These are phyloP conservation scores for Drosophila hamatofila DNA, from an alignment of 2,888 invertebrate genomes.

Conservation along the genomic window DNA sequence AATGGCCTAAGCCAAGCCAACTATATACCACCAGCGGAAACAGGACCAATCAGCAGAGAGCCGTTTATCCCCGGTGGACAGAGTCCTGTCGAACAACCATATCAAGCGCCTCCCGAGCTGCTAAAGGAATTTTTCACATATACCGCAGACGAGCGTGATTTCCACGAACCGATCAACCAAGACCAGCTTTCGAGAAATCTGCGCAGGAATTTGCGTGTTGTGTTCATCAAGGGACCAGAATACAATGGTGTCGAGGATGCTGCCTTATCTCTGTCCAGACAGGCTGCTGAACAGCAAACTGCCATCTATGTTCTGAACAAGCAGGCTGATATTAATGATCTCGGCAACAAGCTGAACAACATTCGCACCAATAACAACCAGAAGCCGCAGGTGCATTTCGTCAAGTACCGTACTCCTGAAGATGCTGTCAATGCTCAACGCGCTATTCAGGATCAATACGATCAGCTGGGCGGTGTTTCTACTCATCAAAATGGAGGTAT, in stretches of 20 bases:
- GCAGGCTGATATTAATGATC: slow-evolving; percentile 76
- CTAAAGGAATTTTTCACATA: slow-evolving; percentile 82
- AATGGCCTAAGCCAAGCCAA: slow-evolving; percentile 37
- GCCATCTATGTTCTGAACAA: slow-evolving; percentile 82
- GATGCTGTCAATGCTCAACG: slow-evolving; percentile 82
- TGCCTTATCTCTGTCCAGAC: slow-evolving; percentile 73
- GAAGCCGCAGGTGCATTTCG: slow-evolving; percentile 83
- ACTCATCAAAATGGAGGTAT: slow-evolving; percentile 75
- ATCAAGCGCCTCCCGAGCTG: slow-evolving; percentile 62
- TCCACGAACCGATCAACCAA: slow-evolving; percentile 61
- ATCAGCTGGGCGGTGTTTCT: slow-evolving; percentile 72
- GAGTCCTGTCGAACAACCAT: slow-evolving; percentile 26
- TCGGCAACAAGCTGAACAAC: slow-evolving; percentile 75
- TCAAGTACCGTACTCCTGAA: slow-evolving; percentile 83
- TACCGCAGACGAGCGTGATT: slow-evolving; percentile 80
- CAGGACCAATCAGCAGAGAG: slow-evolving; percentile 21
- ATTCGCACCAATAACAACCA: slow-evolving; percentile 65
- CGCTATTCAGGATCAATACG: slow-evolving; percentile 81
- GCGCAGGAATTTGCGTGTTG: slow-evolving; percentile 80
- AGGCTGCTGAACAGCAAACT: slow-evolving; percentile 79
- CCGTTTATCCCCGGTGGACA: slow-evolving; percentile 7
- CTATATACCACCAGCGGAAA: slow-evolving; percentile 38
- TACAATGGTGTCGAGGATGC: slow-evolving; percentile 78
- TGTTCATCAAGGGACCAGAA: slow-evolving; percentile 84
- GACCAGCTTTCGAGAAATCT: slow-evolving; percentile 59